Evolutionary conservation across 2,797 vertebrate species (phyloP).

Genomic region (Aplochiton taeniatus): DNA sequence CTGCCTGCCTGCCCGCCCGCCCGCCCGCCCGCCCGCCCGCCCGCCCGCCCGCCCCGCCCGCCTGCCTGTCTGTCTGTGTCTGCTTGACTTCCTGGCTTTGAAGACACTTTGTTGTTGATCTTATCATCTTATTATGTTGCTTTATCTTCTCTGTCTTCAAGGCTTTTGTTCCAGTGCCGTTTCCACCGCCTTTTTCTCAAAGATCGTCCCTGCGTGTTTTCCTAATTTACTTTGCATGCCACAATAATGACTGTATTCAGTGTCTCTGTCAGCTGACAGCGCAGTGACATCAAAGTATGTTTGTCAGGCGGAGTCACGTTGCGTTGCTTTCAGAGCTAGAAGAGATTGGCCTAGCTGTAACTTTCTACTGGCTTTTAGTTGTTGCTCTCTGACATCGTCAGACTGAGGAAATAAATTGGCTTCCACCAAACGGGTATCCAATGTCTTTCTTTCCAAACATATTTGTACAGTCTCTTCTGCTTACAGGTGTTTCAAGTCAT

Average conservation of each 20-base stretch:
- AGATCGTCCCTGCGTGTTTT: constrained; percentile 43
- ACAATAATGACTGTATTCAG: constrained; percentile 57
- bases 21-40: constrained; percentile 24
- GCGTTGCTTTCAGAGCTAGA: constrained; percentile 40
- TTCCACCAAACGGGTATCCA: no score
- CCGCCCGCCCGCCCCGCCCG: constrained; percentile 4
- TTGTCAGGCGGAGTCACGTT: constrained; percentile 28
- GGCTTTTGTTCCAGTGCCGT: constrained; percentile 39
- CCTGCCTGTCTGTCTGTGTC: no score
- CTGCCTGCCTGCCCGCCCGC: constrained; percentile 30
- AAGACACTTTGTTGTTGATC: constrained; percentile 48
- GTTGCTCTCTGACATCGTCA: no score
- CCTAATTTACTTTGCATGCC: constrained; percentile 56
- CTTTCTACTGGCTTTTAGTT: no score
- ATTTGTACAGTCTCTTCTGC: no score
- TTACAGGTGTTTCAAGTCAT: no score
- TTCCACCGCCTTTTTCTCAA: constrained; percentile 34
- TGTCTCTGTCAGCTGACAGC: constrained; percentile 51
- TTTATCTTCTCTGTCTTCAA: constrained; percentile 11
- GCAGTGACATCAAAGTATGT: no score
- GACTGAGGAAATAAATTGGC: no score
- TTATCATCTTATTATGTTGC: no score
- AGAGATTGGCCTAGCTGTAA: no score
- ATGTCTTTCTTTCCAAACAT: no score
- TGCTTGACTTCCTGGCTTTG: no score